Evolutionary conservation across 2,888 invertebrate species (phyloP).

Genomic region (Syrphus vitripennis): DNA sequence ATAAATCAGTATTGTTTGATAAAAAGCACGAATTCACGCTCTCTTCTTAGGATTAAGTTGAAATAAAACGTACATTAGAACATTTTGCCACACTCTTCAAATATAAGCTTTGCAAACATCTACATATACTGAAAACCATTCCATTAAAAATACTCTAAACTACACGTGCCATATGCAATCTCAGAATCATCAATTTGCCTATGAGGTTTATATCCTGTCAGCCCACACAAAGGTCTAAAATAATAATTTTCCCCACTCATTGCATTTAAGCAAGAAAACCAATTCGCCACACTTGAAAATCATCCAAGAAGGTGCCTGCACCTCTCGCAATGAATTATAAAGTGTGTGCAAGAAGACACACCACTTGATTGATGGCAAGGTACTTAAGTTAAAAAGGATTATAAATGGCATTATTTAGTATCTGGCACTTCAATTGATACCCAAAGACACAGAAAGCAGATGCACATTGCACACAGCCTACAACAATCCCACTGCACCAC

Average conservation of each 20-base stretch:
- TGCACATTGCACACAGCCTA: slow-evolving; percentile 20
- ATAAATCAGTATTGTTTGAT: too few species aligned
- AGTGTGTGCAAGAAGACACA: slow-evolving; percentile 29
- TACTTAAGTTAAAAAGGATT: slow-evolving; percentile 66
- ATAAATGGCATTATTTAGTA: slow-evolving; percentile 65
- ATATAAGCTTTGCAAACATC: not conserved
- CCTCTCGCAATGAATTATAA: not conserved
- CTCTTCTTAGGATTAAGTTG: too few species aligned
- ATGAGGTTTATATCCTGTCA: slow-evolving; percentile 11
- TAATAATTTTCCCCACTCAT: slow-evolving; percentile 16
- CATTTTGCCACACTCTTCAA: not conserved
- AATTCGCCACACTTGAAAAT: slow-evolving; percentile 2
- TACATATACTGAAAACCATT: not conserved
- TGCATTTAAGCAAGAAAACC: slow-evolving; percentile 9
- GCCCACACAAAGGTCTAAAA: slow-evolving; percentile 15
- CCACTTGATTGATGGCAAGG: slow-evolving; percentile 57
- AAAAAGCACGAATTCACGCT: too few species aligned
- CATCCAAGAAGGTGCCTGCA: not conserved
- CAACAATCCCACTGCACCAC: slow-evolving; percentile 7
- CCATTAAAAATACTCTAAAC: not conserved
- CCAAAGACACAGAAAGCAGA: slow-evolving; percentile 43
- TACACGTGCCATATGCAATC: not conserved
- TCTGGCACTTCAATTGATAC: slow-evolving; percentile 62
- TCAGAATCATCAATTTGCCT: slow-evolving; percentile 6
- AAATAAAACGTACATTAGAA: not conserved